phyloP scores from a whole-genome alignment of 1,140 invertebrate genomes.

The Eupeodes corollae region DNA sequence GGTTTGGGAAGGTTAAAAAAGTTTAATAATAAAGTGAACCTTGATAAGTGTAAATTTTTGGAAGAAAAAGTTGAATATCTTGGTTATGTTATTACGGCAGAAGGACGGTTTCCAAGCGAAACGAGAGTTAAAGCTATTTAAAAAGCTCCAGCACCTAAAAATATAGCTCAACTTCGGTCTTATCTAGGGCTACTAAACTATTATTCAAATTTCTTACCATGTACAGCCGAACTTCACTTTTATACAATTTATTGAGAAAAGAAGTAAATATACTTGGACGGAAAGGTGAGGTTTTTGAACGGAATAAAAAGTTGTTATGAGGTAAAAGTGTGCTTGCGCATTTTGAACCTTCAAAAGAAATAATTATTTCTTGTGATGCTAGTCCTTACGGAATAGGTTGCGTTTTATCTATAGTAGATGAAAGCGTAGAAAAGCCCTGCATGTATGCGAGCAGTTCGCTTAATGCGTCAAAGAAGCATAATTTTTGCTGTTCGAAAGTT shows the following conservation, averaged over 20 bases:
- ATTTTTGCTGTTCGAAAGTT: no score
- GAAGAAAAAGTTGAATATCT: no score
- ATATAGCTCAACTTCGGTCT: constrained; percentile 27
- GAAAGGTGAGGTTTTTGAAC: constrained; percentile 6
- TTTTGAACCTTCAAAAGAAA: no score
- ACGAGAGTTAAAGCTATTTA: constrained; percentile 35
- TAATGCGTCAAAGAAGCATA: constrained; percentile 26
- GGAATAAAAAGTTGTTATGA: constrained; percentile 9
- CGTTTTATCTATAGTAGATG: no score
- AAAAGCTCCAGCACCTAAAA: constrained; percentile 22
- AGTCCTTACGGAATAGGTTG: no score
- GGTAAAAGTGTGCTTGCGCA: constrained; percentile 4
- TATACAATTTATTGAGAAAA: constrained; percentile 16
- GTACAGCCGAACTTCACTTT: constrained; percentile 12
- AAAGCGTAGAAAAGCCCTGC: no score
- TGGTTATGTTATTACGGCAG: no score
- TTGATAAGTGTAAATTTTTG: no score
- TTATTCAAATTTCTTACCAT: constrained; percentile 28
- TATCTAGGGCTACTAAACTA: constrained; percentile 29
- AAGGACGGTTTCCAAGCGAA: constrained; percentile 25
- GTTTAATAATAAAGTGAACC: no score
- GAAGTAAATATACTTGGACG: constrained; percentile 11
- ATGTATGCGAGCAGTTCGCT: constrained; percentile 32
- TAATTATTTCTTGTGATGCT: no score
- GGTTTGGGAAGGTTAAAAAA: no score